Base-by-base conservation (phyloP, 2,797 vertebrate genomes). In the Acipenser oxyrinchus region DNA sequence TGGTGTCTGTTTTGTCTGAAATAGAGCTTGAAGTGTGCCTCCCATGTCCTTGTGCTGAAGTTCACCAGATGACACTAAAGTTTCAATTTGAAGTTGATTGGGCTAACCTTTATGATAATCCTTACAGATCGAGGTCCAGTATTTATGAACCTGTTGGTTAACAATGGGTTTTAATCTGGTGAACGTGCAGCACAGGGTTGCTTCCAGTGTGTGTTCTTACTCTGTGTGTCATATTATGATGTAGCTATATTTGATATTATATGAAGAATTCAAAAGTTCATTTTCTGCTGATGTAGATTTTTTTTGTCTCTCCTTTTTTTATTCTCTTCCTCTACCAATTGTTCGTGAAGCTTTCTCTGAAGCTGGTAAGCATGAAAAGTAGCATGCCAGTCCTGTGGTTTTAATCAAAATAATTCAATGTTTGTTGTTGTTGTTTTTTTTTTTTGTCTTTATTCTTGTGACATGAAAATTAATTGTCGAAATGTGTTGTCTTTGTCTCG, bases 311-410 rank as follows among this genome's bases (percentile, higher is more conserved):
- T 83, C 75, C 80, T 81, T 60, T 67, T 15, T 69, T 63, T 57
- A 51, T 37, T 53, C 69, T 49, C 69, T 63, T 69, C 48, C 66
- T 70, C 71, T 66, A 67, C 72, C 23, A 37, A 37, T 37, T 37
- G 23, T 2, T 37, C 76, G 15, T 80, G 89, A 89, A 91, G 90
- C 90, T 91, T 85, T 91, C 90, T 87, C 88, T 91, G 77, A 91
- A 90, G 87, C 87, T 91, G 90, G 90, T 91, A 91, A 91, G 90
- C 90, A 91, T 88, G 86, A 88, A 77, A 77, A 18, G 77, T 73
- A 78, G 83, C 83, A 83, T 76, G 88, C 81, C 81, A 67, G 65
- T 77, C 80, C 68, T 77, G 79, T 77, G 77, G 76, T 77, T 48
- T 63, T 73, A 63, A 63, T 60, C 70, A 63, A 67, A 65, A 71